Conservation (phyloP, 2,797 vertebrate species). For the Eulemur coronatus region DNA sequence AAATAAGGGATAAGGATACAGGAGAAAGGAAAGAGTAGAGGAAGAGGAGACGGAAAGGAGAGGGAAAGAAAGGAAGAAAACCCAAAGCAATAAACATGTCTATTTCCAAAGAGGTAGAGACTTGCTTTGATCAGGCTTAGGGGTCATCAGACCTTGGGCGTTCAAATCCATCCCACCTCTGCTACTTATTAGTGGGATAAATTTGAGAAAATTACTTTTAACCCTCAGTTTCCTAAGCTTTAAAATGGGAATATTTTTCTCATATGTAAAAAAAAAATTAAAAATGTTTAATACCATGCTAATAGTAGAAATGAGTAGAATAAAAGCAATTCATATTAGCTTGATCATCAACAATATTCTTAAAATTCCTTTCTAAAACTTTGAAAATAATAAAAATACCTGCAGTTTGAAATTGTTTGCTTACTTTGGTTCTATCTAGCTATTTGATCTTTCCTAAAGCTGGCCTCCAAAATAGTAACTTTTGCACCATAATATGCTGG, state of each 20-base stretch:
- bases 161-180: background rate
- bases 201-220: background rate
- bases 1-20: background rate
- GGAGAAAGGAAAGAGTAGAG: background rate
- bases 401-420: background rate
- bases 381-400: background rate
- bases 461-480: background rate
- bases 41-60: too few relatives aligned
- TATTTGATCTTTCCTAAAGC: background rate
- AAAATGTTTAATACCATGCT: background rate
- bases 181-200: background rate
- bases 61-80: background rate
- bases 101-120: background rate
- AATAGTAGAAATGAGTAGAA: background rate
- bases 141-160: background rate
- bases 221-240: background rate
- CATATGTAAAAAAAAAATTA: background rate
- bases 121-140: background rate
- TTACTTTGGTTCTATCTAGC: background rate
- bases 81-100: background rate
- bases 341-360: background rate
- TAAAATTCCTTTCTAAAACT: conserved; percentile 14
- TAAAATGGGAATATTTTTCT: conserved; percentile 11
- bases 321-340: background rate
- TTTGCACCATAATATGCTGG: background rate